phyloP scores from a whole-genome alignment of 2,888 invertebrate genomes.

The Chelonus formosanus region DNA sequence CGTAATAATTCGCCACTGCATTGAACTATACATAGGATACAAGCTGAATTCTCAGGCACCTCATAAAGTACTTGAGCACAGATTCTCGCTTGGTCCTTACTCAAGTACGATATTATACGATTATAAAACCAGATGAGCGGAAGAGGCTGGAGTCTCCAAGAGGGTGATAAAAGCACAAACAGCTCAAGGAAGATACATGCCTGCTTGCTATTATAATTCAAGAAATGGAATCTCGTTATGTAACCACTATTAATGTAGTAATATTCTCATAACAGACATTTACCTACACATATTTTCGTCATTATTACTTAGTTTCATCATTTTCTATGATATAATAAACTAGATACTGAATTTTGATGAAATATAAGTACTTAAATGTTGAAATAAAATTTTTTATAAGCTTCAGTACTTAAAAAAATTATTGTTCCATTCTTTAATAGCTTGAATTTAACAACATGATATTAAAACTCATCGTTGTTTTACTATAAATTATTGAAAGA shows the following conservation, averaged over 20 bases:
- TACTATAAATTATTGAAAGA: too few species aligned
- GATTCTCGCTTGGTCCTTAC: not conserved
- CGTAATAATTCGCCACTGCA: too few species aligned
- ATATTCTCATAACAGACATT: conserved; percentile 25
- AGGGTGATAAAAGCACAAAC: conserved; percentile 25
- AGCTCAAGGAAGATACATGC: conserved; percentile 9
- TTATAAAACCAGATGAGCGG: conserved; percentile 26
- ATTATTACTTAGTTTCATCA: conserved; percentile 15
- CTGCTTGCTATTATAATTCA: conserved; percentile 23
- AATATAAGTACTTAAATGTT: too few species aligned
- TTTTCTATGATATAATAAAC: not conserved
- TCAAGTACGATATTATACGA: conserved; percentile 26
- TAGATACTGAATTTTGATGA: not conserved
- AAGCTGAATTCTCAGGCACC: conserved; percentile 26
- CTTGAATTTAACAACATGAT: too few species aligned
- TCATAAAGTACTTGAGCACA: conserved; percentile 25
- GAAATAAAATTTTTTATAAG: too few species aligned
- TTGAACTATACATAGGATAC: too few species aligned
- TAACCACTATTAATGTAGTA: conserved; percentile 23
- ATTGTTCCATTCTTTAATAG: too few species aligned
- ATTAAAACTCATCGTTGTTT: too few species aligned
- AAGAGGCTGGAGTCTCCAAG: conserved; percentile 23
- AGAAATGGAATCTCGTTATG: conserved; percentile 28
- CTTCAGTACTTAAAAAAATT: too few species aligned
- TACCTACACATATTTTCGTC: conserved; percentile 21